Evolutionary conservation across 2,113 vertebrate species (phyloP), one percentile per base, ranked within the genome.

Genomic region (Eulemur rufifrons): DNA sequence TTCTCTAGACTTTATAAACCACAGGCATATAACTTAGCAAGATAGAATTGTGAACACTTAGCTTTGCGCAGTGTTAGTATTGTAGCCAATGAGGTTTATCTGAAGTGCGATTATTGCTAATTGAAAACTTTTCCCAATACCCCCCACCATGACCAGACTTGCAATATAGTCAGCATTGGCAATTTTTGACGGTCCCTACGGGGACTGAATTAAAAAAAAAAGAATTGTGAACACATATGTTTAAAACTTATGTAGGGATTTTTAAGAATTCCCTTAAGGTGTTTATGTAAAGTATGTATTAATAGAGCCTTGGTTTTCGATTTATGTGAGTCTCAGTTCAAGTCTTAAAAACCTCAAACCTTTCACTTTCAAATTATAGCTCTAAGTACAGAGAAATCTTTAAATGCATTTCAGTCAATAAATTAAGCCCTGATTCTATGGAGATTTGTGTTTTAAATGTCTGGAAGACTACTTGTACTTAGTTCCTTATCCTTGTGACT

Each of bases 381-480:
- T 73, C 13, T 82, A 88, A 37, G 18, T 90, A 82, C 66, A 80
- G 68, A 94, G n/a, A 93, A 90, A 68, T 61, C 23, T 93, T 87
- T 47, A 68, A 83, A 37, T 92, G 18, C 83, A 25, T 61, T 96
- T 94, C 10, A 78, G 37, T 77, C 56, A 78, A n/a, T 80, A 56
- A 32, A 85, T 56, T 90, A 92, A 93, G 42, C 21, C 7, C 29
- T 45, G 25, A 64, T 93, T 93, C 63, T 93, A 0, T 80, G 32
- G 56, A 80, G 23, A 83, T 50, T 86, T 77, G 29, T 90, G 8
- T 89, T 13, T 94, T 95, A 89, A 94, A 82, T 89, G 82, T 88
- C 20, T 92, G 32, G 13, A 96, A 63, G 42, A 63, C 66, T 95
- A 37, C 27, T 76, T 86, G 17, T 61, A 64, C 20, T 83, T 91